Evolutionary conservation across 1,140 invertebrate species (phyloP).

Genomic region (Elymnias hypermnestra): DNA sequence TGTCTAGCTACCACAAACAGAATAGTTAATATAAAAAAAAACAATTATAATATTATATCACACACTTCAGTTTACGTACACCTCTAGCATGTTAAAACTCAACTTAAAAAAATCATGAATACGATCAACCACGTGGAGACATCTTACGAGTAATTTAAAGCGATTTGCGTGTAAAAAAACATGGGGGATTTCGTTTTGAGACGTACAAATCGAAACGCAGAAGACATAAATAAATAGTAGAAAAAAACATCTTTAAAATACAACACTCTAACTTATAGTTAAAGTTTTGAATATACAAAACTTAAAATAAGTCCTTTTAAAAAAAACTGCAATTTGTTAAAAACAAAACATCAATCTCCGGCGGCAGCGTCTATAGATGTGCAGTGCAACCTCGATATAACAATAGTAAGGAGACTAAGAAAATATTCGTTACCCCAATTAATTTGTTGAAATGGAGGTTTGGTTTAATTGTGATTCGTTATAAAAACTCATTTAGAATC

Average conservation of each 20-base stretch:
- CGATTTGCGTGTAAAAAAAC: constrained; percentile 30
- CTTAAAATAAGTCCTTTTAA: constrained; percentile 73
- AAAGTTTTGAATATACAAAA: constrained; percentile 75
- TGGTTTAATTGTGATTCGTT: too few relatives aligned
- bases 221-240: constrained; percentile 67
- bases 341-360: constrained; percentile 30
- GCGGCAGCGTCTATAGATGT: neutral
- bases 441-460: too few relatives aligned
- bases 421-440: too few relatives aligned
- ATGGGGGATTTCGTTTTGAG: constrained; percentile 43
- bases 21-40: constrained; percentile 39
- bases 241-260: constrained; percentile 53
- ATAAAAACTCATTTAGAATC: too few relatives aligned
- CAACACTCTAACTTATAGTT: constrained; percentile 75
- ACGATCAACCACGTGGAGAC: too few relatives aligned
- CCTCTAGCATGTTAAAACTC: constrained; percentile 44
- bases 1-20: constrained; percentile 64
- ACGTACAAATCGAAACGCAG: constrained; percentile 49
- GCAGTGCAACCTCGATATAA: too few relatives aligned
- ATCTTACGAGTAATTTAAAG: constrained; percentile 58
- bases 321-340: constrained; percentile 45
- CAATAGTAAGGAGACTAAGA: too few relatives aligned
- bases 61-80: constrained; percentile 64
- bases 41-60: constrained; percentile 58
- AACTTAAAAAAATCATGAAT: constrained; percentile 15